Evolutionary conservation across 2,797 vertebrate species (phyloP), one percentile per base, ranked within the genome.

Genomic region (Pangasius krempfi): DNA sequence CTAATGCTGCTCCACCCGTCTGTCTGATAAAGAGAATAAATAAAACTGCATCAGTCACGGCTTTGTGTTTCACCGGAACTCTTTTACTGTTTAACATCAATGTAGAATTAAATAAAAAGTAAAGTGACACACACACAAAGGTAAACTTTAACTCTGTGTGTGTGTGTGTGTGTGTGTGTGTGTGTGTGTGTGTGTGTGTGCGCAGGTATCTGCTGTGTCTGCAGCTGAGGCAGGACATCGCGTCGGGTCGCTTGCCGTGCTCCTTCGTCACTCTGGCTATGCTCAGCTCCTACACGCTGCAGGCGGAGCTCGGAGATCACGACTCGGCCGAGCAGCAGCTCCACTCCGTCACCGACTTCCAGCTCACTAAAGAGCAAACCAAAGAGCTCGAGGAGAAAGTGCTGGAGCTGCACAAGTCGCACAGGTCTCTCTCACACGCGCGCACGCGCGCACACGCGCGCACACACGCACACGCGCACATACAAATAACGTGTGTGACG

Each of bases 341-440:
- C 56, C 96, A 97, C 92, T 97, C 97, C 92, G 94, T 98, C 91
- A 94, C 94, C 75, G 97, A 98, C 92, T 96, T 98, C 92, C 97
- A 96, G 7, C 98, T 99, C 93, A 97, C 97, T 9, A 97, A 98
- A 78, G 96, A 92, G 89, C 98, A 99, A 92, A 98, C 97, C 87
- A 98, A 97, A 94, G 98, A 99, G 94, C 97, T 99, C 96, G 98
- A 99, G 94, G 98, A 99, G 91, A 99, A 98, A 91, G 96, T 99
- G 92, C 94, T 97, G 80, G 98, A 99, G 87, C 95, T 99, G 58
- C 97, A 99, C 93, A 98, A 97, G 95, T 97, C 97, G 72, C 98
- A 99, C 95, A 98, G 98, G 99, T 89, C 25, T 82, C 79, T 25
- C 54, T 40, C 79, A 20, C 52, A n/a, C 27, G 1, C 73, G n/a